A percentile compares a stretch with the other conserved stretches of the same genome.
Conservation (phyloP, 2,113 vertebrate species). For the Bos taurus region DNA sequence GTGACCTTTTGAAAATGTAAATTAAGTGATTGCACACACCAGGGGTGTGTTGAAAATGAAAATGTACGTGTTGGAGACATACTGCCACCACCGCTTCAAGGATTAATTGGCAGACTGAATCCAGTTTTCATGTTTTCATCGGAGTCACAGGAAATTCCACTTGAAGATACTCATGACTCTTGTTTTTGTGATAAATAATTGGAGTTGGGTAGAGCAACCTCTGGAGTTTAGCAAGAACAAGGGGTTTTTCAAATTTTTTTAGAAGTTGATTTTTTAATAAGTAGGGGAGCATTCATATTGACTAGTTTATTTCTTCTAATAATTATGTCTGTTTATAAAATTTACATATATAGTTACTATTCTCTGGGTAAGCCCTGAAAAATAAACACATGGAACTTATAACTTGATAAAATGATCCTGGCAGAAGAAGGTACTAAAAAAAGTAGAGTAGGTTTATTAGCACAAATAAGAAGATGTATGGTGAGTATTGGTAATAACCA, state of each 20-base stretch:
- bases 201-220: not conserved
- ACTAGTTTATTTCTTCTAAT: not conserved
- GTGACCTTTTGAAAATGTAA: slow-evolving; percentile 70
- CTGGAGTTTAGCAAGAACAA: not conserved
- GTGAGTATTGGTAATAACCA: not conserved
- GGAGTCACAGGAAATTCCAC: accelerated
- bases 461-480: not conserved
- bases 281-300: not conserved
- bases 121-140: not conserved
- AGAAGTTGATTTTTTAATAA: slow-evolving; percentile 1
- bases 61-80: slow-evolving; percentile 11
- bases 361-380: not conserved
- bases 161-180: not conserved
- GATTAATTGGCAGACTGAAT: not conserved
- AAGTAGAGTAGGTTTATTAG: not conserved
- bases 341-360: not conserved
- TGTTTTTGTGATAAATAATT: not conserved
- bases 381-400: not conserved
- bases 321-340: not conserved
- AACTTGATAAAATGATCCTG: not conserved
- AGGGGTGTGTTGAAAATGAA: slow-evolving; percentile 25
- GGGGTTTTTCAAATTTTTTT: not conserved
- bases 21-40: slow-evolving; percentile 43
- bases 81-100: not conserved
- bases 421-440: not conserved